Conservation (phyloP, 2,797 vertebrate genomes). For the Pangasius larnaudii region DNA sequence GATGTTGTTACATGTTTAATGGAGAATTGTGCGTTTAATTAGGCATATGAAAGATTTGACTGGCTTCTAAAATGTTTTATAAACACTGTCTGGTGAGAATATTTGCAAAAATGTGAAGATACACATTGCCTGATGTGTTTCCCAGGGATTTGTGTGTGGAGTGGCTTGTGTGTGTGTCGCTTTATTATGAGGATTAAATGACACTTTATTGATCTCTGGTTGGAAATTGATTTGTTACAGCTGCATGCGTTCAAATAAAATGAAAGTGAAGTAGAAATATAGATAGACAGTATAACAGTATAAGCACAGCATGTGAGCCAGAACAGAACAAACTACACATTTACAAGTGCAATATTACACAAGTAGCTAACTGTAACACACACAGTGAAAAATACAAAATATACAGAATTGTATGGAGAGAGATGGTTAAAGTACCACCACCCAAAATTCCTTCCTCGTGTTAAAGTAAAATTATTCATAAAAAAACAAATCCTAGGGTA, state of each 20-base stretch:
- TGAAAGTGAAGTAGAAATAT: background rate
- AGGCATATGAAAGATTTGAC: background rate
- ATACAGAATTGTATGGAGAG: background rate
- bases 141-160: background rate
- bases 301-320: background rate
- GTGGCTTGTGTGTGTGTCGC: background rate
- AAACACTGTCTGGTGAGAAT: conserved; percentile 12
- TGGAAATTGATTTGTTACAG: background rate
- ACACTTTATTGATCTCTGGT: background rate
- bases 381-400: background rate
- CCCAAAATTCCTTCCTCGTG: background rate
- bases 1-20: conserved; percentile 13
- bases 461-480: background rate
- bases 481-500: background rate
- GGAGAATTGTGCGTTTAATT: conserved; percentile 3
- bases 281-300: background rate
- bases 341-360: background rate
- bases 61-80: conserved; percentile 8
- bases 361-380: background rate
- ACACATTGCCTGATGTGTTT: background rate
- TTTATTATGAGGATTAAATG: background rate
- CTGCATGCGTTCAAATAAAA: background rate
- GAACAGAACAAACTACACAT: background rate
- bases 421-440: background rate
- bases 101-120: background rate